Evolutionary conservation across 2,888 invertebrate genomes (phyloP).

Genomic region (Amblyteles armatorius): DNA sequence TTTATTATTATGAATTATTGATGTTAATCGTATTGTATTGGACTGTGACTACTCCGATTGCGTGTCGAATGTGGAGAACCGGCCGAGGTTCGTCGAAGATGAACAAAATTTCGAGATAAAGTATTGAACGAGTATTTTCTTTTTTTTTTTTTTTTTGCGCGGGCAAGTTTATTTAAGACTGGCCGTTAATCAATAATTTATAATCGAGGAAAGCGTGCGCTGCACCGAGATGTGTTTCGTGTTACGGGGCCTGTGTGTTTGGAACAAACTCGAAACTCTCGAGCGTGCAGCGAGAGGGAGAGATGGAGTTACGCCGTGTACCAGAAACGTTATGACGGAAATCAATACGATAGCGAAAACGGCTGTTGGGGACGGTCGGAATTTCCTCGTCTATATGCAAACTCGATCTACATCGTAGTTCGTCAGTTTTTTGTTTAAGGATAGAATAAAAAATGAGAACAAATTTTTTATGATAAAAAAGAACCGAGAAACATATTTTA

Average conservation of each 20-base stretch:
- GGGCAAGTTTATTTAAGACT: not conserved
- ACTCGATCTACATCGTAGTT: not conserved
- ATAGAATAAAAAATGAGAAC: too few species aligned
- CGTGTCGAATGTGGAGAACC: not conserved
- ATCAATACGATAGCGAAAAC: slow-evolving; percentile 58
- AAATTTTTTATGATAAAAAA: not conserved
- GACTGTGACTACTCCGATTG: not conserved
- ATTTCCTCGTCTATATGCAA: not conserved
- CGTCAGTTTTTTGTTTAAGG: not conserved
- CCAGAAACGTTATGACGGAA: slow-evolving; percentile 42
- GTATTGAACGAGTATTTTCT: not conserved
- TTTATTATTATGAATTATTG: not conserved
- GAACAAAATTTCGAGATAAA: not conserved
- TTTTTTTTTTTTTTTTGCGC: not conserved
- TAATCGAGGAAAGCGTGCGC: slow-evolving; percentile 43
- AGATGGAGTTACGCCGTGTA: slow-evolving; percentile 25
- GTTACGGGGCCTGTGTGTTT: slow-evolving; percentile 1
- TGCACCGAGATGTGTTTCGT: not conserved
- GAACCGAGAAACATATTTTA: not conserved
- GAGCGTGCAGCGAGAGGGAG: not conserved
- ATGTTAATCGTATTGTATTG: not conserved
- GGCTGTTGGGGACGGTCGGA: slow-evolving; percentile 11
- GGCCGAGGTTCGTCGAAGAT: not conserved
- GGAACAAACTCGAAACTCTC: slow-evolving; percentile 15
- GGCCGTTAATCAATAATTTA: slow-evolving; percentile 21